Conservation (phyloP, 2,797 vertebrate species). For the Sebastes oblongus region DNA sequence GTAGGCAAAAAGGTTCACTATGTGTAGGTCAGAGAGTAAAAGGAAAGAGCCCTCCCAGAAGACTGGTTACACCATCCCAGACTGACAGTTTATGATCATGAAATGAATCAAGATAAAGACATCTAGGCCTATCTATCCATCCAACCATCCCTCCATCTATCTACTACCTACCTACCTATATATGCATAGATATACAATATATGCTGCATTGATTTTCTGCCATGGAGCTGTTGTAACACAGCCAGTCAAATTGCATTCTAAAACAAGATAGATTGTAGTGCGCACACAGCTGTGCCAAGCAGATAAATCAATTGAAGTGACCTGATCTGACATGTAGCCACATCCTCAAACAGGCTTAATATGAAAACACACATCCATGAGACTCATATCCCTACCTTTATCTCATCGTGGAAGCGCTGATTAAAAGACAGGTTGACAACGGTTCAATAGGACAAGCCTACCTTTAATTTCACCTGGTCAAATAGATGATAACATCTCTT, state of each 20-base stretch:
- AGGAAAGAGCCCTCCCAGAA: not conserved
- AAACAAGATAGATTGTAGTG: conserved; percentile 81
- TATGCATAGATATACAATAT: conserved; percentile 25
- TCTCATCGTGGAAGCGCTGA: conserved; percentile 27
- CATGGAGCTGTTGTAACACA: conserved; percentile 70
- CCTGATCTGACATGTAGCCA: conserved; percentile 77
- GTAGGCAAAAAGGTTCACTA: not conserved
- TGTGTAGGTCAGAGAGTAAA: conserved; percentile 32
- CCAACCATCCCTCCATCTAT: not conserved
- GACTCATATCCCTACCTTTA: conserved; percentile 34
- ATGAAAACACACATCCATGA: conserved; percentile 55
- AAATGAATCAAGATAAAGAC: not conserved
- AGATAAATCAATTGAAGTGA: conserved; percentile 85
- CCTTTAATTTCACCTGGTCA: conserved; percentile 29
- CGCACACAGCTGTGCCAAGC: conserved; percentile 69
- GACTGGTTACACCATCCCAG: not conserved
- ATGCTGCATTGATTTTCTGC: conserved; percentile 77
- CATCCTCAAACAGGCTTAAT: conserved; percentile 69
- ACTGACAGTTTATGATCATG: not conserved
- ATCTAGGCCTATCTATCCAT: not conserved
- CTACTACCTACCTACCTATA: not conserved
- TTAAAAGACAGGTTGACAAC: conserved; percentile 42
- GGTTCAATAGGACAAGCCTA: conserved; percentile 30
- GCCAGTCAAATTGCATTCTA: conserved; percentile 84
- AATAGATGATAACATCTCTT: conserved; percentile 24